Evolutionary conservation across 1,140 invertebrate species (phyloP).

Genomic region (Lutraria rhynchaena): DNA sequence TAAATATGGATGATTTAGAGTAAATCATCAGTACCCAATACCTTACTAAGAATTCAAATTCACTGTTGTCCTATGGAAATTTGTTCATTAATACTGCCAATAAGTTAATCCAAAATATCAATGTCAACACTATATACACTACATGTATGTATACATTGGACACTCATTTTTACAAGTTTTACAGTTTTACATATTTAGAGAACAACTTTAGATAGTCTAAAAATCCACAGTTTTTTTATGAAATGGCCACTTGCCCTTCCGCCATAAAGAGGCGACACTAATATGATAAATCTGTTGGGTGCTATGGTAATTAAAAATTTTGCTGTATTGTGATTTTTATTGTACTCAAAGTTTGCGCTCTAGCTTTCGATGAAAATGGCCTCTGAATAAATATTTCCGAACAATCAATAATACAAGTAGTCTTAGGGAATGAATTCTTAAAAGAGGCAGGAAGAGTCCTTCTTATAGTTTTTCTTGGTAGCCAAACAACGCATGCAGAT

Average conservation of each 20-base stretch:
- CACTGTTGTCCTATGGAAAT: too few relatives aligned
- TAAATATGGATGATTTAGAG: too few relatives aligned
- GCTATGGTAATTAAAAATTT: conserved; percentile 76
- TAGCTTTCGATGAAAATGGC: conserved; percentile 52
- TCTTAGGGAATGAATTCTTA: conserved; percentile 33
- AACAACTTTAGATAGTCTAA: too few relatives aligned
- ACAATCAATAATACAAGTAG: conserved; percentile 64
- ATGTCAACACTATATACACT: too few relatives aligned
- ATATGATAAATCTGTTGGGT: conserved; percentile 72
- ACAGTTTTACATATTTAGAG: too few relatives aligned
- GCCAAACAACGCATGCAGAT: conserved; percentile 31
- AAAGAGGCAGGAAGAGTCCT: conserved; percentile 32
- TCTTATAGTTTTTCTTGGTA: conserved; percentile 45
- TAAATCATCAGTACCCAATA: too few relatives aligned
- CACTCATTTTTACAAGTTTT: too few relatives aligned
- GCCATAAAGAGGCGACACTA: conserved; percentile 70
- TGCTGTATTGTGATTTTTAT: conserved; percentile 63
- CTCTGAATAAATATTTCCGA: too few relatives aligned
- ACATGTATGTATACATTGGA: too few relatives aligned
- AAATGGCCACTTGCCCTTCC: conserved; percentile 69
- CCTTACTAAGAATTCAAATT: too few relatives aligned
- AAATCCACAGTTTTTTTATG: conserved; percentile 68
- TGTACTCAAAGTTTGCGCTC: conserved; percentile 38
- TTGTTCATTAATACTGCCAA: too few relatives aligned
- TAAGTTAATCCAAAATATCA: too few relatives aligned